Evolutionary conservation across 2,113 vertebrate species (phyloP), one percentile per base, ranked within the genome.

Genomic region (Leiothrix lutea): DNA sequence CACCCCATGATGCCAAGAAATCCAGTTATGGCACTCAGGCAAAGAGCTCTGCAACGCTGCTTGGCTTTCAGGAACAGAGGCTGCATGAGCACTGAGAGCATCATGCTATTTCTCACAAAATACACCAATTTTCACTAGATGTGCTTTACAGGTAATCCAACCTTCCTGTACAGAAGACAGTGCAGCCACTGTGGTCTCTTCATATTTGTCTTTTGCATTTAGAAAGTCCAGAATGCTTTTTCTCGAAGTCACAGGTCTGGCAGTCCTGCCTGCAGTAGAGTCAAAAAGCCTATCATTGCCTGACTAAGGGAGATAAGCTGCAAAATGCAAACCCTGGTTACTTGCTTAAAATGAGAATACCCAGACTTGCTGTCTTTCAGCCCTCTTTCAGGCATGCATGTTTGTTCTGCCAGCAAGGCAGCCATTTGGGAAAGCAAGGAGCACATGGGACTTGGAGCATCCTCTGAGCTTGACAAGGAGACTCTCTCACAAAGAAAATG

Each of bases 401-500:
- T 94, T 96, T 95, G 61, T 93, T 97, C 79, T 92, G 73, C 79
- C 94, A 96, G 95, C 58, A 95, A 88, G 75, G 81, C 70, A 22
- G 57, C 53, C 75, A 51, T 92, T 92, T 66, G 42, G 67, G 69
- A 86, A 87, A 83, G 73, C 58, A 72, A 96, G 71, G 79, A 77
- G 74, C 80, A 87, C 3, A 33, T 36, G 61, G 40, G 25, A 56
- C 65, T 62, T 93, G 69, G 45, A 81, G 80, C 81, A 94, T 80
- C 62, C 62, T 77, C 64, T 7, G 31, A 92, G 77, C 44, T 66
- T 79, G 45, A 81, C 82, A 92, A 90, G 83, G 56, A 75, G 69
- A 90, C 48, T 84, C 79, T 73, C 82, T 92, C 53, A 47, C 5
- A 11, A 88, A 83, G 65, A 91, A 94, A 95, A 95, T 5, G 8